These are phyloP conservation scores for Ectemnius lituratus DNA, from an alignment of 2,888 invertebrate species.

Conservation along the genomic window DNA sequence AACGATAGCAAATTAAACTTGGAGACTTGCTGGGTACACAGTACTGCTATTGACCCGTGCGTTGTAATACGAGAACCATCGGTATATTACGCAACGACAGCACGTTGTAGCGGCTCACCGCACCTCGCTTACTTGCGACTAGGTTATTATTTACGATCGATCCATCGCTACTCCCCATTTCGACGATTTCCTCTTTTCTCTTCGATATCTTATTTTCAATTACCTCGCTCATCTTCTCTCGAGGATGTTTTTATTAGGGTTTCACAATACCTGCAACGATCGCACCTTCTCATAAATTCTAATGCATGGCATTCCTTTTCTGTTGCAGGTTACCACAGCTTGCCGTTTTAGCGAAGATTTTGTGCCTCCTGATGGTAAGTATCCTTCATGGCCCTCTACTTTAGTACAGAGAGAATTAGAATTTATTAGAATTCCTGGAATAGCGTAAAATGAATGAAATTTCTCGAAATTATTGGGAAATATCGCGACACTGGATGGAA, in stretches of 20 bases:
- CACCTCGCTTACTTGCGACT: slow-evolving; percentile 60
- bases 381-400: background rate
- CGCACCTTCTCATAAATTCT: too few species aligned
- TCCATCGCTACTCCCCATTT: slow-evolving; percentile 49
- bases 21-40: background rate
- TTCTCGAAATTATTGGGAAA: too few species aligned
- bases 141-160: slow-evolving; percentile 63
- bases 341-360: slow-evolving; percentile 94
- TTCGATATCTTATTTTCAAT: background rate
- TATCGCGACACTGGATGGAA: too few species aligned
- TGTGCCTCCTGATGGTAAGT: slow-evolving; percentile 93
- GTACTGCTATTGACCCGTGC: slow-evolving; percentile 60
- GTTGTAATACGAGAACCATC: slow-evolving; percentile 70
- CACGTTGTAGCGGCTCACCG: slow-evolving; percentile 55
- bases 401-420: background rate
- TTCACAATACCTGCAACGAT: too few species aligned
- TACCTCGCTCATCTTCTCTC: background rate
- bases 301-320: slow-evolving; percentile 45
- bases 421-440: too few species aligned
- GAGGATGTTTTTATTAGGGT: too few species aligned
- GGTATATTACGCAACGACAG: slow-evolving; percentile 61
- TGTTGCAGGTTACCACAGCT: slow-evolving; percentile 93
- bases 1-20: too few species aligned
- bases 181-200: slow-evolving; percentile 35
- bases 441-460: too few species aligned